Percentiles rank a stretch among this genome's conserved stretches.
Conservation (phyloP, 2,113 vertebrate species). For the Hiodon tergisus region DNA sequence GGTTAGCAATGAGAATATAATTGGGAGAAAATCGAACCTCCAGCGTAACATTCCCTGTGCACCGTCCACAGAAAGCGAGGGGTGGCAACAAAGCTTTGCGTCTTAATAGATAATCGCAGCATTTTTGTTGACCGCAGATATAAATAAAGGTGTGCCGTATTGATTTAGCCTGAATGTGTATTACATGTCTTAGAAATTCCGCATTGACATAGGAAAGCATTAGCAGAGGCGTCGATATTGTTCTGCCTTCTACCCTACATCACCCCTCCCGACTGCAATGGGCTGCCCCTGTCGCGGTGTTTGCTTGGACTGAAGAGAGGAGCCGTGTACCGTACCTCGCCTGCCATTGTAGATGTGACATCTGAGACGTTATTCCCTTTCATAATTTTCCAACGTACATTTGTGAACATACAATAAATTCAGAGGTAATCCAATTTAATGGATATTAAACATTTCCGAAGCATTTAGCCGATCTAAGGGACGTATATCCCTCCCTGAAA, state of each 20-base stretch:
- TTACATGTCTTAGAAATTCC: neutral
- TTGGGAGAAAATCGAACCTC: neutral
- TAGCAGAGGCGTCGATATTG: neutral
- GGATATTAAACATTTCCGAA: no score
- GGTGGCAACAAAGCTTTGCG: neutral
- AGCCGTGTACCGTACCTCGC: slow-evolving; percentile 1
- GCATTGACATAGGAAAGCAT: neutral
- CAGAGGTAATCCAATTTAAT: no score
- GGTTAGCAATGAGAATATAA: slow-evolving; percentile 3
- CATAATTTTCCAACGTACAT: neutral
- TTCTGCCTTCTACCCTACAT: neutral
- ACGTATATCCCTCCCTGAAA: no score
- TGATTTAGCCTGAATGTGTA: neutral
- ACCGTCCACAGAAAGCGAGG: neutral
- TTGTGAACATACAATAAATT: no score
- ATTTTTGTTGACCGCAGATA: neutral
- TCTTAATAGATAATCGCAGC: neutral
- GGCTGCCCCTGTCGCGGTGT: slow-evolving; percentile 36
- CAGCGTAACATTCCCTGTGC: slow-evolving; percentile 1
- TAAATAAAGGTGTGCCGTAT: neutral
- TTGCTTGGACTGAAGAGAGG: slow-evolving; percentile 25
- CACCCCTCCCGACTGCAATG: slow-evolving; percentile 28
- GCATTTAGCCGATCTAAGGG: no score
- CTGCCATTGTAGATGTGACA: neutral
- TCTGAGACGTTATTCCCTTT: neutral